Conservation (phyloP, 2,888 invertebrate genomes). For the Epirrhoe alternata region DNA sequence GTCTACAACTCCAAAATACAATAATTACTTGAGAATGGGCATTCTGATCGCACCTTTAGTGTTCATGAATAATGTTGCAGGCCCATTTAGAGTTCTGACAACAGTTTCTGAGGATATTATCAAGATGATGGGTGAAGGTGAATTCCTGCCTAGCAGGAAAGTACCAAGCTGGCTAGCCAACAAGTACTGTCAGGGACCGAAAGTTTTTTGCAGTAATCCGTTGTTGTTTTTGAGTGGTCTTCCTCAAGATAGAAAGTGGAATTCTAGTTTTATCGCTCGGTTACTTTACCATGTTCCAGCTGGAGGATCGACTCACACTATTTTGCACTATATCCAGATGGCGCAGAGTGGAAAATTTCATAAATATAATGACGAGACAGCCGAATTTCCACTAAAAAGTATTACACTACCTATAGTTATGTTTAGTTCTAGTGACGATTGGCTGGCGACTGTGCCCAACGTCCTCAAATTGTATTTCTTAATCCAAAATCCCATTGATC, state of each 20-base stretch:
- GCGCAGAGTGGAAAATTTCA: constrained; percentile 65
- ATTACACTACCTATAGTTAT: constrained; percentile 63
- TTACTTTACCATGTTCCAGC: constrained; percentile 66
- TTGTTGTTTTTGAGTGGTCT: constrained; percentile 65
- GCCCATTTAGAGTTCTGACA: constrained; percentile 58
- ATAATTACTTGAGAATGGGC: constrained; percentile 62
- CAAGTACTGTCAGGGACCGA: constrained; percentile 59
- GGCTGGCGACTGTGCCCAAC: constrained; percentile 60
- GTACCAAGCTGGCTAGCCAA: constrained; percentile 57
- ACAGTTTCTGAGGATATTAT: constrained; percentile 51
- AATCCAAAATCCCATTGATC: constrained; percentile 63
- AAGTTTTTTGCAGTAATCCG: constrained; percentile 65
- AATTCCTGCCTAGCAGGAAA: constrained; percentile 61
- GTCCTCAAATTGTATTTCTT: constrained; percentile 60
- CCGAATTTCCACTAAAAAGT: constrained; percentile 53
- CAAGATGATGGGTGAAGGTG: constrained; percentile 56
- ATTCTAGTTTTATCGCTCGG: constrained; percentile 55
- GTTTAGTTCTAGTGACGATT: constrained; percentile 66
- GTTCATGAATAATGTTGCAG: constrained; percentile 60
- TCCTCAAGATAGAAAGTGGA: constrained; percentile 45
- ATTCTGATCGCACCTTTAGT: constrained; percentile 66
- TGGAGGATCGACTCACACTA: constrained; percentile 67
- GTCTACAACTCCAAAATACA: constrained; percentile 60
- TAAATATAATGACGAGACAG: constrained; percentile 49
- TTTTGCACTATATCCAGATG: constrained; percentile 67